These are phyloP conservation scores for Danio tinwini DNA, from an alignment of 2,797 vertebrate species.

Conservation along the genomic window DNA sequence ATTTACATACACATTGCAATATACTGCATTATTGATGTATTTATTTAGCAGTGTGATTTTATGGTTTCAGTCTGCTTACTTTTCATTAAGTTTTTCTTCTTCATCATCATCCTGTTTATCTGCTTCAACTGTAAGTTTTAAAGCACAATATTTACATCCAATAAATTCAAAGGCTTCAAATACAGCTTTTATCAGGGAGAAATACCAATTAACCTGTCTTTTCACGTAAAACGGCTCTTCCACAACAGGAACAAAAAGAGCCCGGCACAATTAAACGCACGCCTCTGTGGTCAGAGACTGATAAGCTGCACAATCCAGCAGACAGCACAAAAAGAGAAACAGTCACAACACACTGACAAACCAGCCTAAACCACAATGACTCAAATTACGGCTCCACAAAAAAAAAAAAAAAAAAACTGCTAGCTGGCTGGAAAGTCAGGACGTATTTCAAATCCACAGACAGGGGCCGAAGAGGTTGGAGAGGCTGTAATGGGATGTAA, in stretches of 20 bases:
- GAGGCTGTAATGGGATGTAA: constrained; percentile 41
- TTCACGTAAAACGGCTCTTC: constrained; percentile 39
- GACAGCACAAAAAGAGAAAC: constrained; percentile 46
- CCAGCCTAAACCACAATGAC: constrained; percentile 49
- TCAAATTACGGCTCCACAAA: constrained; percentile 29
- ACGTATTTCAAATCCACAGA: constrained; percentile 45
- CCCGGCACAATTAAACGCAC: constrained; percentile 50
- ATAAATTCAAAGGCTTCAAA: too few relatives aligned
- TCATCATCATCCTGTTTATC: too few relatives aligned
- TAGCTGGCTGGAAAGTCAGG: constrained; percentile 24
- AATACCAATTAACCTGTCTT: constrained; percentile 59
- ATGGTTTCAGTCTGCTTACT: too few relatives aligned
- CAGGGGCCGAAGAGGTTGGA: constrained; percentile 15
- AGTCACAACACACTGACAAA: constrained; percentile 42
- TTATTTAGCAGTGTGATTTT: too few relatives aligned
- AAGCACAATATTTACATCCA: too few relatives aligned
- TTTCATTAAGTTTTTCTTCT: too few relatives aligned
- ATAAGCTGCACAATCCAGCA: constrained; percentile 47
- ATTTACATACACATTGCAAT: too few relatives aligned
- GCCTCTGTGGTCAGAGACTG: constrained; percentile 46
- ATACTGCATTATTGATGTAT: too few relatives aligned
- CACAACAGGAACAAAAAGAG: constrained; percentile 53
- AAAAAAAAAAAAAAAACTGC: constrained; percentile 1
- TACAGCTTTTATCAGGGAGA: constrained; percentile 50
- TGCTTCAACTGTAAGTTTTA: too few relatives aligned